Percentiles rank a stretch among this genome's conserved stretches.
Evolutionary conservation across 1,140 invertebrate species (phyloP).

Genomic region (Drosophila neocordata): DNA sequence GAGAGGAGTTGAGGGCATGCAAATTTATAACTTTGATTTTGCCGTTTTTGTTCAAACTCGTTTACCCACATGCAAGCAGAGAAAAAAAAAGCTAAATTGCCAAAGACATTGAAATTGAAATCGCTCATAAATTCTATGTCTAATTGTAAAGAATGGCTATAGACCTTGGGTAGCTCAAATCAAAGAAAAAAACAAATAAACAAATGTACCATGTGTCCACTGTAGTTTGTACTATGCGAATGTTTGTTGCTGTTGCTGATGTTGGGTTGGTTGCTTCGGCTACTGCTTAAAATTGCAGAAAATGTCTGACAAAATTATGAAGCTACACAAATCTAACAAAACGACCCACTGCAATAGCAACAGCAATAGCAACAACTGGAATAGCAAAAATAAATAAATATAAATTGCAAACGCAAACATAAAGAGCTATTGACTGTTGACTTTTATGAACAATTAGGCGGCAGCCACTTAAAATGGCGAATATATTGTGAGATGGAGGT

Average conservation of each 20-base stretch:
- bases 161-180: constrained; percentile 70
- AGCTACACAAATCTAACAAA: constrained; percentile 64
- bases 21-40: constrained; percentile 48
- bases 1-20: constrained; percentile 6
- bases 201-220: constrained; percentile 61
- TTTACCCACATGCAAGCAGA: constrained; percentile 47
- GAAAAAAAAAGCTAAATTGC: constrained; percentile 6
- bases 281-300: constrained; percentile 26
- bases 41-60: constrained; percentile 53
- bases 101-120: constrained; percentile 67
- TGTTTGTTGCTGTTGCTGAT: background rate
- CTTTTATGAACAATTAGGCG: constrained; percentile 81
- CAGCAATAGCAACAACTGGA: constrained; percentile 22
- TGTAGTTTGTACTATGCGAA: constrained; percentile 34
- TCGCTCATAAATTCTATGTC: constrained; percentile 78
- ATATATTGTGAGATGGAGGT: constrained; percentile 64
- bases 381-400: constrained; percentile 76
- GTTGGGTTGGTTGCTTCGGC: constrained; percentile 1
- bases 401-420: constrained; percentile 80
- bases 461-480: constrained; percentile 75
- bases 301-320: constrained; percentile 74
- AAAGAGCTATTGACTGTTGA: constrained; percentile 81
- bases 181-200: constrained; percentile 5
- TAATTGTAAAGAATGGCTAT: constrained; percentile 74
- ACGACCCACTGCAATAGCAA: constrained; percentile 11